Evolutionary conservation across 2,797 vertebrate species (phyloP), one percentile per base, ranked within the genome.

Genomic region (Pygocentrus nattereri): DNA sequence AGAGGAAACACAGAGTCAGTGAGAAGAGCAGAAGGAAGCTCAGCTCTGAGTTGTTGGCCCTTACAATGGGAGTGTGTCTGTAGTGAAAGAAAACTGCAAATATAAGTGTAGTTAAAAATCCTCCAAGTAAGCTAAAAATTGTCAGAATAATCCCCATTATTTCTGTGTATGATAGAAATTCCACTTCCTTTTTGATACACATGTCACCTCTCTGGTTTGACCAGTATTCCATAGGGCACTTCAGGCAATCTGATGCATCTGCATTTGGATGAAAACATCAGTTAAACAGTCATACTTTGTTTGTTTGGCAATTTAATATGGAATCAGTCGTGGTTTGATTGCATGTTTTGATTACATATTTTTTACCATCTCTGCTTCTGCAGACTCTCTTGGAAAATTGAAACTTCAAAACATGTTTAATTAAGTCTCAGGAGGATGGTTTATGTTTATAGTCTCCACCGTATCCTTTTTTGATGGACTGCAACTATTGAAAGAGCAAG

Each of bases 201-300:
- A 65, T 47, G 78, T 91, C 85, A 85, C 83, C 56, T 82, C 81
- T 85, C 81, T 69, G 44, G 72, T 90, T 91, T 1, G 87, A 80
- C 89, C 89, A 91, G 61, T 86, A 87, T 82, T 90, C 79, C 65
- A 34, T 59, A 30, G 84, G 87, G 69, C 88, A 91, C 83, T 87
- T 90, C 38, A 87, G 18, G 79, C 89, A 91, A 25, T 89, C 85
- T 77, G 73, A 38, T 59, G 88, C 86, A 74, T 91, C 90, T 92
- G 87, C 85, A 77, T 85, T 83, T 76, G 19, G 85, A 87, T 81
- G n/a, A 82, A 78, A 88, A 44, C 81, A 68, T 78, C 16, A 79
- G 44, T 65, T 65, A 11, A 25, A 27, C 38, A 68, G 27, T 78
- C 65, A 58, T 62, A 75, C 59, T 70, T 30, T 38, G 44, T 70